Conservation (phyloP, 2,113 vertebrate genomes). For the Cyprinodon variegatus region DNA sequence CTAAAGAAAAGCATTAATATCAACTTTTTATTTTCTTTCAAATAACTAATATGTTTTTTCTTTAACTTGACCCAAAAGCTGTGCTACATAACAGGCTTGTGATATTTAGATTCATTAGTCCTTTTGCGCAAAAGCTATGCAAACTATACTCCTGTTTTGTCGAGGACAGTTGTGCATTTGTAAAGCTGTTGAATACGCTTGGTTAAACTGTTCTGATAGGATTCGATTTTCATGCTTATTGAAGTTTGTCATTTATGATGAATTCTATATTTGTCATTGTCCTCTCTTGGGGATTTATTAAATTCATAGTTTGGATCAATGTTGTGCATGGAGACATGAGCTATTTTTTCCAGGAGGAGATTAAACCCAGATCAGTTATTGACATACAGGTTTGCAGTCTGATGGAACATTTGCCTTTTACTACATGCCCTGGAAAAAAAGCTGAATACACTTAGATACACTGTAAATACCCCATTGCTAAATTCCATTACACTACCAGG, state of each 20-base stretch:
- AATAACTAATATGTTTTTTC: neutral
- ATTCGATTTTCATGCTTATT: neutral
- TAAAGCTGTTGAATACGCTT: neutral
- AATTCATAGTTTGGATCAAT: neutral
- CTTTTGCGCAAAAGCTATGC: neutral
- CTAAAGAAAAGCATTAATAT: too few species aligned
- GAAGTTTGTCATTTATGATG: neutral
- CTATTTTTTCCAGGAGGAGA: constrained; percentile 79
- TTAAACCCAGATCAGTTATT: constrained; percentile 70
- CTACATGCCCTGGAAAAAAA: too few species aligned
- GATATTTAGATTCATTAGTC: neutral
- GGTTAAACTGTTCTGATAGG: neutral
- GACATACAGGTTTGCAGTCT: too few species aligned
- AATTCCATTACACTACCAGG: too few species aligned
- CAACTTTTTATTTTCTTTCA: too few species aligned
- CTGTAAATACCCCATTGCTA: too few species aligned
- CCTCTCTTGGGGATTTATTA: neutral
- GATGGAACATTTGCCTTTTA: too few species aligned
- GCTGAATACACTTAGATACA: too few species aligned
- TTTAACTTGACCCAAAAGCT: neutral
- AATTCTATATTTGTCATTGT: neutral
- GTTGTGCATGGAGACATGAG: constrained; percentile 60
- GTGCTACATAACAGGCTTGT: neutral
- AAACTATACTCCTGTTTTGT: neutral
- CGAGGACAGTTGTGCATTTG: neutral